Conservation (phyloP, 2,797 vertebrate species). For the Poeciliopsis paucimaculata region DNA sequence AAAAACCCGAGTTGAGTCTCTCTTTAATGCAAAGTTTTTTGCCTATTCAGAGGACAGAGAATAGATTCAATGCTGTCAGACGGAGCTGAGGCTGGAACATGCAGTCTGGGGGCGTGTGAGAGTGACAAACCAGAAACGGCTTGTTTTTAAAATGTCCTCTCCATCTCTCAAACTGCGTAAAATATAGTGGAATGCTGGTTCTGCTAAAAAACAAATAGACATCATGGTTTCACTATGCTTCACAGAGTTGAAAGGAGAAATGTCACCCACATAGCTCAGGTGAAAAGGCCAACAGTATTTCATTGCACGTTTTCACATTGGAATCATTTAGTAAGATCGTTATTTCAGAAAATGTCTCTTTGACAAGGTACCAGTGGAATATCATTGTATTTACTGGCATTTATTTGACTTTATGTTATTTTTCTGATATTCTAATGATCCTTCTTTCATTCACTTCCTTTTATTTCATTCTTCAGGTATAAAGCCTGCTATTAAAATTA, state of each 20-base stretch:
- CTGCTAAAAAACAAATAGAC: conserved; percentile 43
- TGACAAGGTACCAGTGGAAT: conserved; percentile 25
- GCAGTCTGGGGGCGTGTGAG: conserved; percentile 57
- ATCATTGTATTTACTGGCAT: conserved; percentile 14
- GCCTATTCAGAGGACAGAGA: conserved; percentile 44
- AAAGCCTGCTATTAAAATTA: conserved; percentile 50
- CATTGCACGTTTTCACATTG: conserved; percentile 28
- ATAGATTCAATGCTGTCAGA: conserved; percentile 53
- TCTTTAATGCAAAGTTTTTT: conserved; percentile 32
- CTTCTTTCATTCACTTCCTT: conserved; percentile 28
- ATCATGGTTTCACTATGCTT: conserved; percentile 37
- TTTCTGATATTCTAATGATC: conserved; percentile 19
- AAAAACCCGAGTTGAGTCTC: conserved; percentile 5
- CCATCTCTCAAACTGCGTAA: conserved; percentile 48
- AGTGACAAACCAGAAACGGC: conserved; percentile 66
- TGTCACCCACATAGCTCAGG: conserved; percentile 66
- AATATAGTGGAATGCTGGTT: conserved; percentile 52
- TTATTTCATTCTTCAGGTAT: conserved; percentile 20
- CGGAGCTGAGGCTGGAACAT: conserved; percentile 34
- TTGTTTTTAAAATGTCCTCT: conserved; percentile 59
- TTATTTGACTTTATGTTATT: conserved; percentile 4
- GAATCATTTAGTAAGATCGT: conserved; percentile 20
- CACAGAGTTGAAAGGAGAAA: conserved; percentile 51
- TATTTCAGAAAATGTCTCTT: conserved; percentile 35
- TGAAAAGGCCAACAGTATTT: conserved; percentile 64